Percentiles rank a stretch among this genome's conserved stretches.
Evolutionary conservation across 2,888 invertebrate species (phyloP).

Genomic region (Caenorhabditis sp.): DNA sequence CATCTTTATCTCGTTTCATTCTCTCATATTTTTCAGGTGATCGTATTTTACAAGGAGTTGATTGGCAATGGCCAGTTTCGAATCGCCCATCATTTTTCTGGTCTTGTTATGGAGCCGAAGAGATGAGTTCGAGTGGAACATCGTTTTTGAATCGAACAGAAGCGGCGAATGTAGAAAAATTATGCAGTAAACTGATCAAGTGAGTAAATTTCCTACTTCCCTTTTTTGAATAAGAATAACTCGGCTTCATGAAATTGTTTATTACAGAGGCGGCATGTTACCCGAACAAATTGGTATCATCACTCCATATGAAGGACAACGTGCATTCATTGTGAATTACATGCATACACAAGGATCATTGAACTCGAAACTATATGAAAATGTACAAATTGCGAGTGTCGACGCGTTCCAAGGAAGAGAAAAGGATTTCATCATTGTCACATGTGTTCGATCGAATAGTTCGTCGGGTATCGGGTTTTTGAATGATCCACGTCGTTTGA

Average conservation of each 20-base stretch:
- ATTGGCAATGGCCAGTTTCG: conserved; percentile 95
- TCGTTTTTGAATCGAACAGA: conserved; percentile 97
- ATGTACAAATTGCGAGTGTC: conserved; percentile 98
- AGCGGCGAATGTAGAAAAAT: conserved; percentile 96
- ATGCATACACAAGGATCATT: conserved; percentile 98
- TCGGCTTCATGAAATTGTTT: too few relatives aligned
- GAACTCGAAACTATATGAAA: conserved; percentile 90
- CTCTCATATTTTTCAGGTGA: too few relatives aligned
- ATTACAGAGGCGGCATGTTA: conserved; percentile 91
- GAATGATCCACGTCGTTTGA: conserved; percentile 94
- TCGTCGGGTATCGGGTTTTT: conserved; percentile 98
- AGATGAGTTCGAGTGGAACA: conserved; percentile 97
- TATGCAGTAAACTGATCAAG: conserved; percentile 80
- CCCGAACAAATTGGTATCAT: conserved; percentile 96
- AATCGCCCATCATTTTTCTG: conserved; percentile 99
- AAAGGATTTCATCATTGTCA: conserved; percentile 98
- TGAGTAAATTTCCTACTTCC: conserved; percentile 6
- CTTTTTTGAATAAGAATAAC: too few relatives aligned
- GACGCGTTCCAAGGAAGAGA: conserved; percentile 95
- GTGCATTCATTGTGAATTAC: conserved; percentile 83
- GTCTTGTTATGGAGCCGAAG: conserved; percentile 92
- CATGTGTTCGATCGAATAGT: conserved; percentile 96
- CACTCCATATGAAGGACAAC: conserved; percentile 95
- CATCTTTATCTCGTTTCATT: too few relatives aligned
- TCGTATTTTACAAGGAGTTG: conserved; percentile 85